Evolutionary conservation across 1,140 invertebrate species (phyloP), one percentile per base, ranked within the genome.

Genomic region (Drosophila elegans): DNA sequence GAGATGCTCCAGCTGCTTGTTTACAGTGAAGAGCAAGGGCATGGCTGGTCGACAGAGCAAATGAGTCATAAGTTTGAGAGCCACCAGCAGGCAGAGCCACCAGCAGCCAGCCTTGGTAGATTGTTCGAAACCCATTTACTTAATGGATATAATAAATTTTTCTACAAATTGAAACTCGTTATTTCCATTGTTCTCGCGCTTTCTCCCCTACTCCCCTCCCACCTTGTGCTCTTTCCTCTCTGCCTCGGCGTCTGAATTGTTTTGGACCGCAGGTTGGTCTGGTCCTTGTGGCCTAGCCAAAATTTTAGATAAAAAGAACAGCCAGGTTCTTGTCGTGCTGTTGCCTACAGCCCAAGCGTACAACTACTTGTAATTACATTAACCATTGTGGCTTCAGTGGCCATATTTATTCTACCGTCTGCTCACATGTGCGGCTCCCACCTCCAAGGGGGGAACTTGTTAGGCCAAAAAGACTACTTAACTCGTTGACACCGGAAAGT

Each of bases 121-220:
- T 80, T 83, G 88, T 89, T 88, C 60, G 85, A 90, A 90, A 90
- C 85, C 85, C 85, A 90, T 90, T 90, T 90, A 90, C 85, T 90
- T 90, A 90, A 90, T 90, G 85, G 85, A 90, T 90, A 90, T 90
- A 90, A 90, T 90, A 90, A 90, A 90, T 90, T 90, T 90, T 89
- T 90, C 78, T 90, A 84, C 85, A 90, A 90, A 90, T 90, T 90
- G 85, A 90, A 90, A 90, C 85, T 90, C 85, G 85, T 90, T 90
- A 90, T 90, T 90, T 90, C 78, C 81, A 90, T 90, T 89, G 84
- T 89, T 90, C 85, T 89, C 84, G 85, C 84, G 80, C 69, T 71
- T 51, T 49, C 68, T 45, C 4, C 29, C 29, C 29, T 32, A 6
- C 7, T 32, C 7, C 29, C 29, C 29, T 57, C 55, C 42, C 56